A percentile compares a stretch with the other conserved stretches of the same genome.
Conservation (phyloP, 2,888 invertebrate species). For the Aspidapion aeneum region DNA sequence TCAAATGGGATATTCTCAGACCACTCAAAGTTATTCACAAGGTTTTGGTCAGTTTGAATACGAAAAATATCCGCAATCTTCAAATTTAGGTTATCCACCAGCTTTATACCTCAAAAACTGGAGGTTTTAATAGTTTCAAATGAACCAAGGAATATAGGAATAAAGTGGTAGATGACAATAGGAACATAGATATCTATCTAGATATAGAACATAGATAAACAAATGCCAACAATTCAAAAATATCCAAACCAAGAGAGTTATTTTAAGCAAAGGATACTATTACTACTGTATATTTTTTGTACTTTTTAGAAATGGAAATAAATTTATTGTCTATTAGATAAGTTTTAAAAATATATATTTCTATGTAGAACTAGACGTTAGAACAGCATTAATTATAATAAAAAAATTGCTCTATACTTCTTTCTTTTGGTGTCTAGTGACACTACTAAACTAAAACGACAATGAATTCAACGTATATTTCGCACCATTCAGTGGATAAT, state of each 20-base stretch:
- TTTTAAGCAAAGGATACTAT: background rate
- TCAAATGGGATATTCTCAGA: background rate
- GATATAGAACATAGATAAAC: too few species aligned
- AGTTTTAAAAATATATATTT: too few species aligned
- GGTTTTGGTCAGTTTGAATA: too few species aligned
- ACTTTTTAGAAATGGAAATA: too few species aligned
- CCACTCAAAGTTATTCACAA: too few species aligned
- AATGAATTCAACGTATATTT: conserved; percentile 75
- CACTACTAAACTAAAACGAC: conserved; percentile 67
- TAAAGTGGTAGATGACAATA: background rate
- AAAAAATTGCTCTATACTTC: too few species aligned
- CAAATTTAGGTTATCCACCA: too few species aligned
- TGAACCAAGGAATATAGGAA: background rate
- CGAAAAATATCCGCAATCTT: too few species aligned
- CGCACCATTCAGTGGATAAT: conserved; percentile 61
- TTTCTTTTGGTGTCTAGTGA: too few species aligned
- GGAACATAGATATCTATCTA: background rate
- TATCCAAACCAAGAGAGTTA: background rate
- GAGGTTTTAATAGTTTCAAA: background rate
- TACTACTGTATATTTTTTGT: background rate
- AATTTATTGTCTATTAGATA: too few species aligned
- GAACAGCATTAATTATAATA: too few species aligned
- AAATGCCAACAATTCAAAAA: background rate
- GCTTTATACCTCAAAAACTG: background rate
- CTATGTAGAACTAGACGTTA: too few species aligned